Evolutionary conservation across 2,113 vertebrate genomes (phyloP), one percentile per base, ranked within the genome.

Genomic region (Oryzias javanicus): DNA sequence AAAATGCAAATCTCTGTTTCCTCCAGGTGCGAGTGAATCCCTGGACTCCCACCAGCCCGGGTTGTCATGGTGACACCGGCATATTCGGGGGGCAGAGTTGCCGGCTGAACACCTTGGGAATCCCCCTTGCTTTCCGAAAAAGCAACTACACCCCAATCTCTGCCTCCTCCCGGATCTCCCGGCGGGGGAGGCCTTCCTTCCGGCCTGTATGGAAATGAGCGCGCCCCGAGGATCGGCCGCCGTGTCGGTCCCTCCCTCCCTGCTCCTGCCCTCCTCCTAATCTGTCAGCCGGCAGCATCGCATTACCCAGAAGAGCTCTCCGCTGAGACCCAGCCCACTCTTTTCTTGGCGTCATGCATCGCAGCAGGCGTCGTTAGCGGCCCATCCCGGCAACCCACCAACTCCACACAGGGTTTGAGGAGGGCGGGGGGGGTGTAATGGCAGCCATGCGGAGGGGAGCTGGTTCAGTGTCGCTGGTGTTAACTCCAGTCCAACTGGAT

Each of bases 61-160:
- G 90, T 92, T 84, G 88, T 90, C 91, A 92, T 92, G 90, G 91
- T 86, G 87, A 92, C 79, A 60, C 42, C 29, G 77, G 71, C 83
- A 78, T 57, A 40, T 79, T 85, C 64, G 44, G 57, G 22, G 51
- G 65, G 58, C 63, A 67, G 70, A 74, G 75, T 60, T 63, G 55
- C 66, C 74, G 74, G 59, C 59, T 76, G 55, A 79, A 78, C 74
- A 87, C 81, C 87, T 79, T 78, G 79, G 89, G 89, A 88, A 87
- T 83, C 80, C 76, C 85, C 64, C 74, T 64, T 22, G 22, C 22
- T 22, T 22, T 35, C 35, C 35, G 35, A 55, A 49, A 66, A 59
- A 55, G 18, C 41, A 42, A 16, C 64, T 47, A 52, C 42, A n/a
- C 46, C 27, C 27, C 10, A 6, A 47, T 13, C 40, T 35, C 5